Conservation (phyloP, 1,140 invertebrate genomes). For the Heterodera schachtii region DNA sequence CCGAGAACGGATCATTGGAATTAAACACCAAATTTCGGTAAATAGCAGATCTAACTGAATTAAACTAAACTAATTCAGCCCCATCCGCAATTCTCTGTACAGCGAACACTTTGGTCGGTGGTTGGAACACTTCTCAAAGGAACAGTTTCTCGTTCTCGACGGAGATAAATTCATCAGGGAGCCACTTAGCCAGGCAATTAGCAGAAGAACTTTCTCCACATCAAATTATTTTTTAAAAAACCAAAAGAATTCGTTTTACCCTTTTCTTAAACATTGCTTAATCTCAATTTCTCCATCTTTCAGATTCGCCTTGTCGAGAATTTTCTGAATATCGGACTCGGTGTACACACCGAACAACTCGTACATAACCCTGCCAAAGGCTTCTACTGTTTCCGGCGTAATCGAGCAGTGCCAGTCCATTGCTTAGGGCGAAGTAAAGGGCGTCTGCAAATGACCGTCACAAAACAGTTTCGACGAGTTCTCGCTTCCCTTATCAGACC, state of each 20-base stretch:
- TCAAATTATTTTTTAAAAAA: conserved; percentile 14
- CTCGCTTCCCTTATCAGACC: conserved; percentile 13
- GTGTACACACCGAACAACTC: conserved; percentile 47
- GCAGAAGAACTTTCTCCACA: neutral
- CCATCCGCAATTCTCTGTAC: conserved; percentile 71
- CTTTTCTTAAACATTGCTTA: too few relatives aligned
- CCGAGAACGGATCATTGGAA: conserved; percentile 1
- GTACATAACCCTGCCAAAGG: conserved; percentile 66
- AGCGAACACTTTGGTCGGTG: conserved; percentile 91
- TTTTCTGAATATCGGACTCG: conserved; percentile 45
- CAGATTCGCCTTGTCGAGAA: conserved; percentile 53
- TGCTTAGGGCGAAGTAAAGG: conserved; percentile 56
- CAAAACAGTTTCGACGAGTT: conserved; percentile 1
- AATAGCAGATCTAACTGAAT: neutral
- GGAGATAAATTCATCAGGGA: conserved; percentile 76
- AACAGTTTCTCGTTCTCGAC: conserved; percentile 87
- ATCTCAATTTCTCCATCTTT: conserved; percentile 28
- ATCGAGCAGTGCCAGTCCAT: conserved; percentile 22
- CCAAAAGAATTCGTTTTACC: neutral
- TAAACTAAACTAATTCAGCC: conserved; percentile 11
- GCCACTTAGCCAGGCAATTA: conserved; percentile 1
- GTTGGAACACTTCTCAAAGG: conserved; percentile 83
- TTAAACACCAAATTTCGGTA: conserved; percentile 12
- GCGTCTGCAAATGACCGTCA: conserved; percentile 29
- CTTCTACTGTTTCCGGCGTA: conserved; percentile 67